Base-by-base conservation (phyloP, 2,888 invertebrate genomes). In the Dryadula phaetusa region DNA sequence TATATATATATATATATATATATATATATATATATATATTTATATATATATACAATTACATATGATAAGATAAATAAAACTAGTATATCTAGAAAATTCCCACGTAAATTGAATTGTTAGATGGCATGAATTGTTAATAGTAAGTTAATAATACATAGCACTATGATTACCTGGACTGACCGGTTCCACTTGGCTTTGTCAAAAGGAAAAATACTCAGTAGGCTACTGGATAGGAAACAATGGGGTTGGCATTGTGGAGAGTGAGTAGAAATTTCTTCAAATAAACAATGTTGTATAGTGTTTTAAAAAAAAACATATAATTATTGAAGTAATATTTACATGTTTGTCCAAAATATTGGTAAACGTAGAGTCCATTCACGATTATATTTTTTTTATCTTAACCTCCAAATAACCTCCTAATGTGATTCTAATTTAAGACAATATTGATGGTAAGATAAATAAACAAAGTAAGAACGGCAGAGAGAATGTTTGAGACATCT, bases 221-320 rank as follows among this genome's bases (percentile, higher is more conserved):
- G 16, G 46, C 47, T 60, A 52, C 66, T 62, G 53, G 42, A 44
- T 58, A 65, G 64, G 62, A 49, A 20, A 77, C 69, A 79, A 90
- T 90, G 88, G 88, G 88, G 67, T 75, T 88, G 64, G 77, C 83
- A 28, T 77, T 89, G 69, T 75, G 86, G 14, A 78, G 82, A 78
- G 89, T 90, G 66, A 87, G 90, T 85, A 28, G 32, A 14, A 18
- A 12, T 28, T 16, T 8, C 42, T 20, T 34, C 7, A 37, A 8
- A 53, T 1, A 1, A 37, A 2, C 14, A 49, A 47, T 25, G 14
- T 7, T 3, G 16, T 3, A 0, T 52, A n/a, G n/a, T n/a, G 2
- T 49, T 8, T 7, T 25, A n/a, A 20, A 22, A 1, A 5, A 7
- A 32, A 32, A 32, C 8, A 32, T 32, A 32, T 32, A n/a, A n/a